Conservation (phyloP, 2,113 vertebrate genomes). For the Microtus pennsylvanicus region DNA sequence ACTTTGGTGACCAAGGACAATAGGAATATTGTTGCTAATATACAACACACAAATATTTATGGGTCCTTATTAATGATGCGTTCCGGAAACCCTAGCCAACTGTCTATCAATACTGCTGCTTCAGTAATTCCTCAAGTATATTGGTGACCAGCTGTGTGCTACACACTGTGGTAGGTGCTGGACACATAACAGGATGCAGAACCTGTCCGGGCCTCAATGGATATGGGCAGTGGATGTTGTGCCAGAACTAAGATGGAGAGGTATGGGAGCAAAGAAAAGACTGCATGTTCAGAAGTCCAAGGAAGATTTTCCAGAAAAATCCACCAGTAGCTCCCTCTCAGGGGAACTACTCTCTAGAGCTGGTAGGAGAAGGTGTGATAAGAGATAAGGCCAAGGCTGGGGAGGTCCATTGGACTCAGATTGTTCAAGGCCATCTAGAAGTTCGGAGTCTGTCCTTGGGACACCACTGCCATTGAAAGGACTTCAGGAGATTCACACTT, state of each 20-base stretch:
- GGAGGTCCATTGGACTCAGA: background rate
- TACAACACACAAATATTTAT: background rate
- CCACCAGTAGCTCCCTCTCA: background rate
- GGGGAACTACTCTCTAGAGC: background rate
- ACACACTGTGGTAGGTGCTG: background rate
- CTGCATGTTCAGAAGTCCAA: too few relatives aligned
- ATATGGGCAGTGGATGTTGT: background rate
- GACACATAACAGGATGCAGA: rapidly evolving
- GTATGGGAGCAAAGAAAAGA: background rate
- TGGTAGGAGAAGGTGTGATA: background rate
- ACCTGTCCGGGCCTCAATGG: background rate
- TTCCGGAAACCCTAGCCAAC: background rate
- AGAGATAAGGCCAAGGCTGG: background rate
- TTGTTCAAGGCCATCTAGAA: background rate
- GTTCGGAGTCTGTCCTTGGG: background rate
- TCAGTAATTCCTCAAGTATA: background rate
- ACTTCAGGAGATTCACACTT: background rate
- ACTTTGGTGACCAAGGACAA: background rate
- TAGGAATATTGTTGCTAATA: background rate
- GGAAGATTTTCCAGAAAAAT: background rate
- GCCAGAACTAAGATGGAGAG: background rate
- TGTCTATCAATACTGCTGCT: background rate
- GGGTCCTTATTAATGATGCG: background rate
- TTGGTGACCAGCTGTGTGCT: background rate
- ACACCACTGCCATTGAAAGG: background rate